These are phyloP conservation scores for Pseudomyrmex cubaensis DNA, from an alignment of 1,140 invertebrate genomes.

Conservation along the genomic window DNA sequence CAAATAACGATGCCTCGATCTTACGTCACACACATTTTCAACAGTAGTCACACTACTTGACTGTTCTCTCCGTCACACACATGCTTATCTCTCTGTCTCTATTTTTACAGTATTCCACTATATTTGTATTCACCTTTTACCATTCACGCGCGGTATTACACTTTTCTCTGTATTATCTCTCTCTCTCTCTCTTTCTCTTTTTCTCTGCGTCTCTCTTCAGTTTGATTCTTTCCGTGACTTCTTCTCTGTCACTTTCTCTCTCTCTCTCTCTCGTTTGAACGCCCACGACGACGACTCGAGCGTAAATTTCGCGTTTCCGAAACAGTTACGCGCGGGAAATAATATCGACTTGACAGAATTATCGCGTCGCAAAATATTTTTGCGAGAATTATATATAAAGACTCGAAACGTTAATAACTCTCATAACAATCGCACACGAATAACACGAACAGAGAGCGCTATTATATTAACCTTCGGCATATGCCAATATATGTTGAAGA, in stretches of 20 bases:
- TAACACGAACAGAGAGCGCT: constrained; percentile 42
- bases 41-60: constrained; percentile 61
- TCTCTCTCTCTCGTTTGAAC: constrained; percentile 13
- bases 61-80: constrained; percentile 48
- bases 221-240: constrained; percentile 35
- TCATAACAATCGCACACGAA: constrained; percentile 25
- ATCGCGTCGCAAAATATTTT: constrained; percentile 6
- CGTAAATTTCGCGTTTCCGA: constrained; percentile 22
- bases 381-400: background rate
- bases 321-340: constrained; percentile 44
- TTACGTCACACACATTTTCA: constrained; percentile 55
- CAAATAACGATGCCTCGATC: constrained; percentile 5
- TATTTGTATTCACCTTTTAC: constrained; percentile 35
- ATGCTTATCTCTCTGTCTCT: constrained; percentile 19
- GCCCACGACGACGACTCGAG: constrained; percentile 55
- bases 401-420: background rate
- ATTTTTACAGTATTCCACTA: constrained; percentile 21
- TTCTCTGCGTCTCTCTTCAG: constrained; percentile 21
- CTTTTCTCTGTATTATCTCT: constrained; percentile 14
- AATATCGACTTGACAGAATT: constrained; percentile 28
- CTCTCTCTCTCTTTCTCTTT: constrained; percentile 41
- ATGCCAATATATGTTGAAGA: background rate
- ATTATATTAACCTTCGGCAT: background rate
- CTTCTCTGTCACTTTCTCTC: constrained; percentile 53
- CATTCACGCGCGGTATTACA: constrained; percentile 26